Percentiles rank a stretch among this genome's conserved stretches.
phyloP scores from a whole-genome alignment of 2,888 invertebrate genomes.

The Drosophila macrothrix region DNA sequence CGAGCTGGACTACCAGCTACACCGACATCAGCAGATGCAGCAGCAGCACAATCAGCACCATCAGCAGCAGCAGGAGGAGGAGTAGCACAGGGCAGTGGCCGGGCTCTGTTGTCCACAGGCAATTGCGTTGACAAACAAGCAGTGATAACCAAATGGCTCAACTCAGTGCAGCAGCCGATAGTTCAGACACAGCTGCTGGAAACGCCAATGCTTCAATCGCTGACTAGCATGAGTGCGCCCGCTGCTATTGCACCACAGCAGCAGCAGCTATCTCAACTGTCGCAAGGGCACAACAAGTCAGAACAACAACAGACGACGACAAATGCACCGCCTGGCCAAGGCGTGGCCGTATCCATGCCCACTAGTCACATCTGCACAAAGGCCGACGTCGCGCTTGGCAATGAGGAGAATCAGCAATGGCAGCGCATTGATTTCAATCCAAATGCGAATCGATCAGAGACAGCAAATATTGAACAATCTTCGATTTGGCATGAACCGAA shows the following conservation, averaged over 20 bases:
- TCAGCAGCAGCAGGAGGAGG: background rate
- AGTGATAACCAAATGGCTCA: constrained; percentile 50
- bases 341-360: background rate
- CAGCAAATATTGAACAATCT: background rate
- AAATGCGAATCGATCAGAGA: background rate
- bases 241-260: background rate
- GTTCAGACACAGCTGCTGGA: background rate
- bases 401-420: background rate
- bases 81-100: background rate
- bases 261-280: background rate
- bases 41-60: background rate
- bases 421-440: background rate
- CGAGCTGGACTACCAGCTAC: background rate
- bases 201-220: background rate
- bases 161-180: constrained; percentile 24
- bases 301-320: background rate
- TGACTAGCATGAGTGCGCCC: background rate
- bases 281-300: background rate
- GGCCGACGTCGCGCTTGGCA: background rate
- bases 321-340: background rate
- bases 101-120: background rate
- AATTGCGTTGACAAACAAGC: constrained; percentile 14
- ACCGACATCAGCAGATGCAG: background rate
- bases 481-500: background rate
- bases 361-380: background rate